Evolutionary conservation across 1,140 invertebrate genomes (phyloP), one percentile per base, ranked within the genome.

Genomic region (Lasaia peninsularis): DNA sequence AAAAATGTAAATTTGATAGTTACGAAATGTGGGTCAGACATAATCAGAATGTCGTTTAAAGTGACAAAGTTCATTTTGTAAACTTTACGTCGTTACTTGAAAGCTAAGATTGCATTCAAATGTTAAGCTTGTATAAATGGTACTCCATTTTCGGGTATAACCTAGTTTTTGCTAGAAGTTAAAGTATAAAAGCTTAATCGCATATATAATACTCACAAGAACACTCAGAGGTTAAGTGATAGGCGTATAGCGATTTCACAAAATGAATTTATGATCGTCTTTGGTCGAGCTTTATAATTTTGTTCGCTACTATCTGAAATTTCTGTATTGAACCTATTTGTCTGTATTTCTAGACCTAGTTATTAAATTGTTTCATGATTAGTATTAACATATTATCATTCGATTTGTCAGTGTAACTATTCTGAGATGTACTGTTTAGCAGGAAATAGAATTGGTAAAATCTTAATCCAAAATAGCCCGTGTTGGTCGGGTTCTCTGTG

Each of bases 61-160:
- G 40, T 54, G 34, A 37, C 52, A 20, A 37, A 54, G 34, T 54
- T 58, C 21, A 52, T 52, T 32, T 18, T 8, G 37, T 40, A 40
- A 40, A 40, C 37, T 40, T 40, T 12, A 6, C 6, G 34, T 35
- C 34, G 34, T 35, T 35, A 35, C 34, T 35, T 12, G 34, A 28
- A 28, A 28, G 24, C 8, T 28, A 28, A 28, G 24, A 28, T 28
- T 28, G 5, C 24, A 28, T 28, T 28, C 24, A 28, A 28, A 28
- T 28, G 58, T 65, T 60, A 50, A 52, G 60, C 55, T 61, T 58
- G 52, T 48, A 60, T 57, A 59, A 63, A 60, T 18, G 55, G 49
- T 56, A 58, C 61, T 63, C 60, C 58, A 66, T 69, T 65, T 69
- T 63, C 44, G 58, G 55, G 12, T 54, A 33, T 24, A 56, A 28